phyloP scores from a whole-genome alignment of 2,113 vertebrate species.

The Aldabrachelys gigantea region DNA sequence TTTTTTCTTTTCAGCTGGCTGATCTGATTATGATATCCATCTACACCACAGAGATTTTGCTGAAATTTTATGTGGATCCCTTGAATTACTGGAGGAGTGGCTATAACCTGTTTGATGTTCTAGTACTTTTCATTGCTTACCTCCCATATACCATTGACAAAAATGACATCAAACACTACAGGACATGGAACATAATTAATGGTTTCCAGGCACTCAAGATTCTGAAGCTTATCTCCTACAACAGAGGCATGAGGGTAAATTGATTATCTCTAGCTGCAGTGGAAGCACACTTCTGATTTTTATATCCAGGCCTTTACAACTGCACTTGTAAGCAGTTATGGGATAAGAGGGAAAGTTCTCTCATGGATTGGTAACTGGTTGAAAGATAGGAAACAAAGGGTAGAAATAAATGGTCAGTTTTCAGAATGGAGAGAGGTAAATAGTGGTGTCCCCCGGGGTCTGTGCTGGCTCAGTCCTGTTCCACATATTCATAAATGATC shows the following conservation, averaged over 20 bases:
- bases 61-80: conserved; percentile 38
- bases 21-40: conserved; percentile 52
- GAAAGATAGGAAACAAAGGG: too few species aligned
- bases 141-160: fast-evolving
- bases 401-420: too few species aligned
- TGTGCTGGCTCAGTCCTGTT: too few species aligned
- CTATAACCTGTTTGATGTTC: conserved; percentile 1
- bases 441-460: too few species aligned
- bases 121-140: conserved; percentile 16
- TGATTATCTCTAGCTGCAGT: background rate
- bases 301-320: background rate
- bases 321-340: too few species aligned
- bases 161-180: background rate
- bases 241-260: conserved; percentile 49
- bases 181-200: background rate
- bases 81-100: conserved; percentile 18
- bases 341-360: too few species aligned
- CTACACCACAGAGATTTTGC: conserved; percentile 41
- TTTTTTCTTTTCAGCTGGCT: conserved; percentile 38
- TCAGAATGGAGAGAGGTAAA: too few species aligned
- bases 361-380: too few species aligned
- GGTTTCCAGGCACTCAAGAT: conserved; percentile 34
- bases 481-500: too few species aligned
- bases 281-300: background rate
- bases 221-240: conserved; percentile 51